Percentiles rank a stretch among this genome's conserved stretches.
Conservation (phyloP, 2,888 invertebrate species). For the Calliphora vomitoria region DNA sequence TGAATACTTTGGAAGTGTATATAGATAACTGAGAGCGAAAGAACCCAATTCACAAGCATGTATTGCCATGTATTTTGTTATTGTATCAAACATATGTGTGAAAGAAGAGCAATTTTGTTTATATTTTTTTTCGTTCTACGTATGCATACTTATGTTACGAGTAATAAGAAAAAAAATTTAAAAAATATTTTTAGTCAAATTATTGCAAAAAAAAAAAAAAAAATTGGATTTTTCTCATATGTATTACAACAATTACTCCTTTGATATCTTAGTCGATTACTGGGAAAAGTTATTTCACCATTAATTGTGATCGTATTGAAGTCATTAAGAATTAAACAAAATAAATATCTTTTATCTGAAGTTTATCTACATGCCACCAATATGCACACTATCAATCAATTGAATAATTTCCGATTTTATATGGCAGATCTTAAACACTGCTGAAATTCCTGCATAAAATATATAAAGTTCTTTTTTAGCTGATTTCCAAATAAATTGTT, state of each 20-base stretch:
- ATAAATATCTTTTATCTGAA: constrained; percentile 10
- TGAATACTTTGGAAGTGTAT: no score
- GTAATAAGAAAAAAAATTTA: no score
- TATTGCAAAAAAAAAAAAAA: no score
- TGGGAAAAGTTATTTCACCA: neutral
- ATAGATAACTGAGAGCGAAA: no score
- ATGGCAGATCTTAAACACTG: constrained; percentile 20
- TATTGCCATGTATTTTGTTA: no score
- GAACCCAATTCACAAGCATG: no score
- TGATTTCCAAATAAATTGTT: constrained; percentile 34
- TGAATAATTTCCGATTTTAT: constrained; percentile 33
- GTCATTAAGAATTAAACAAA: constrained; percentile 15
- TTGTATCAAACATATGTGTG: no score
- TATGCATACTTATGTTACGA: no score
- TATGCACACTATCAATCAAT: constrained; percentile 50
- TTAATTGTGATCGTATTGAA: neutral
- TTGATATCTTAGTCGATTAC: neutral
- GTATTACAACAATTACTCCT: neutral
- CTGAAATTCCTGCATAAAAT: constrained; percentile 22
- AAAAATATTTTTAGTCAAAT: no score
- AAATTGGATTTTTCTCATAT: no score
- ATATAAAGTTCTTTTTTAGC: constrained; percentile 13
- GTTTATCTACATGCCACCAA: constrained; percentile 23
- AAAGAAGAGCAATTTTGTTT: no score
- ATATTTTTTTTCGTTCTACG: no score